Evolutionary conservation across 2,888 invertebrate genomes (phyloP).

Genomic region (Drosophila macrothrix): DNA sequence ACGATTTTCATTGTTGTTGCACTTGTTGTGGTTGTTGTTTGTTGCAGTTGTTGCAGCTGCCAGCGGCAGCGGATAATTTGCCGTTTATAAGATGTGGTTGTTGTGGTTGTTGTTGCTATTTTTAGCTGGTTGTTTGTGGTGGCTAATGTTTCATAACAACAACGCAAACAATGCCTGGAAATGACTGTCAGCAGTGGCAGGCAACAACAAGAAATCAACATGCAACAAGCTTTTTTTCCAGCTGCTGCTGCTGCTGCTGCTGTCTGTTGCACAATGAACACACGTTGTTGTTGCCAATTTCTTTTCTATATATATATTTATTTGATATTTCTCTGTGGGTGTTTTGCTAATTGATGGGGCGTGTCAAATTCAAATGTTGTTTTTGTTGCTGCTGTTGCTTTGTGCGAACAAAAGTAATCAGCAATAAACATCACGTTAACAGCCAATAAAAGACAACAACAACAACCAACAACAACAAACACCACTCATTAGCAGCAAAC

Average conservation of each 20-base stretch:
- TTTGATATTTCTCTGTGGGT: constrained; percentile 19
- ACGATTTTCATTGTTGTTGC: constrained; percentile 49
- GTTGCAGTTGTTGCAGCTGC: constrained; percentile 28
- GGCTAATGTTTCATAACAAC: constrained; percentile 80
- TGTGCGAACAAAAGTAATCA: constrained; percentile 55
- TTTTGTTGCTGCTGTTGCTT: constrained; percentile 20
- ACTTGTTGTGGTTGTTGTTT: constrained; percentile 5
- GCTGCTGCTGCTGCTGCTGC: constrained; percentile 32
- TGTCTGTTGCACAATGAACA: constrained; percentile 44
- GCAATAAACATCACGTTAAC: constrained; percentile 53
- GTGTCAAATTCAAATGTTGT: constrained; percentile 52
- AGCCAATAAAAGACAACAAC: constrained; percentile 62
- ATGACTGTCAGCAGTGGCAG: constrained; percentile 63
- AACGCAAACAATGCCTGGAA: constrained; percentile 77
- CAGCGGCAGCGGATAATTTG: constrained; percentile 55
- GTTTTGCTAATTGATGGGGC: constrained; percentile 67
- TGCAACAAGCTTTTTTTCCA: constrained; percentile 48
- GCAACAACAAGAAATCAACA: constrained; percentile 51
- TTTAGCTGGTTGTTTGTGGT: constrained; percentile 36
- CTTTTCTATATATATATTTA: background rate
- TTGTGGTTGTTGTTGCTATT: constrained; percentile 27
- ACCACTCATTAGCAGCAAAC: constrained; percentile 48
- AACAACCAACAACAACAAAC: constrained; percentile 25
- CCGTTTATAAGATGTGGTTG: constrained; percentile 48
- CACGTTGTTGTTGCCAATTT: constrained; percentile 23